These are phyloP conservation scores for Actenoides hombroni DNA, from an alignment of 2,113 vertebrate genomes.

Conservation along the genomic window DNA sequence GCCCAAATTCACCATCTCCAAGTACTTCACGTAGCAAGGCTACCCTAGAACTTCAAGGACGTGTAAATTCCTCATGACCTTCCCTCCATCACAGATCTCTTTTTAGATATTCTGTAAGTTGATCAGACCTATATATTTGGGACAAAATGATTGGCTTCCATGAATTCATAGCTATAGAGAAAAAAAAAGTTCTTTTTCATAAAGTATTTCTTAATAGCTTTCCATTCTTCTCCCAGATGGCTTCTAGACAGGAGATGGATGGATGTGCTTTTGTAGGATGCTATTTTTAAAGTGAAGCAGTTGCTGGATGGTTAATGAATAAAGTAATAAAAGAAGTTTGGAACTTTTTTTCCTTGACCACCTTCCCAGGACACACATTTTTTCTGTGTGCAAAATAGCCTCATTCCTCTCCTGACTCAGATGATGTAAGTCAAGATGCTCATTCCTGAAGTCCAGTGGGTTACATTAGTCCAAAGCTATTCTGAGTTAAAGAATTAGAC, in stretches of 20 bases:
- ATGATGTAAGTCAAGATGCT: not conserved
- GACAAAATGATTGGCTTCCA: not conserved
- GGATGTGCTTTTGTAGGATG: conserved; percentile 47
- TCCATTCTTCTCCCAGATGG: conserved; percentile 56
- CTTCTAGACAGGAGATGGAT: conserved; percentile 60
- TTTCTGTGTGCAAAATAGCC: not conserved
- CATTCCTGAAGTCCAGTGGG: not conserved
- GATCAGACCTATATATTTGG: not conserved
- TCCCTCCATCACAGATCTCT: not conserved
- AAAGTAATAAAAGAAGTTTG: conserved; percentile 39
- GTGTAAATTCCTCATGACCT: not conserved
- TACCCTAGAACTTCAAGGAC: not conserved
- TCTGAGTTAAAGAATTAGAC: not conserved
- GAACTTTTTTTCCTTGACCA: not conserved
- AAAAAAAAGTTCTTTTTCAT: not conserved
- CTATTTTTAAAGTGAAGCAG: conserved; percentile 52
- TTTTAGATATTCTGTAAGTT: not conserved
- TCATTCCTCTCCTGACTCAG: not conserved
- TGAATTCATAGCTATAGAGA: not conserved
- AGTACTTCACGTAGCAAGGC: not conserved
- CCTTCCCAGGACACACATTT: not conserved
- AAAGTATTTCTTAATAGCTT: conserved; percentile 51
- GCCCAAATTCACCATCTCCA: not conserved
- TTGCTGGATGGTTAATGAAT: conserved; percentile 47
- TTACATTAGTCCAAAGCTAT: not conserved